Conservation (phyloP, 2,888 invertebrate species). For the Caenorhabditis sp. region DNA sequence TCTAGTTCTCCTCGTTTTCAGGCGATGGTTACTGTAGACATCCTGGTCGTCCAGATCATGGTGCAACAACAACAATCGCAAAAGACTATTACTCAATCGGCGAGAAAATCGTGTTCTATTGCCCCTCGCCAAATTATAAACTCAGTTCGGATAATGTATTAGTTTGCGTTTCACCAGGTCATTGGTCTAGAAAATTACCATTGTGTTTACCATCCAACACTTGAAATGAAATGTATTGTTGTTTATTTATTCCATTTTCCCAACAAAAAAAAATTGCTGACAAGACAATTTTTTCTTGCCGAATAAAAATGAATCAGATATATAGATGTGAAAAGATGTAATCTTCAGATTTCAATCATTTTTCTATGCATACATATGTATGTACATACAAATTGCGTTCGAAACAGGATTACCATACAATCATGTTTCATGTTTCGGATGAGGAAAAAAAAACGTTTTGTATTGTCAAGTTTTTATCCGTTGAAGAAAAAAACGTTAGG, state of each 20-base stretch:
- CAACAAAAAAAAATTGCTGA: not conserved
- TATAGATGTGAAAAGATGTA: not conserved
- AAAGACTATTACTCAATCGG: constrained; percentile 65
- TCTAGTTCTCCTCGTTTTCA: constrained; percentile 21
- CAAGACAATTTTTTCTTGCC: not conserved
- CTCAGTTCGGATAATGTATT: constrained; percentile 63
- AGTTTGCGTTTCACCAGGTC: constrained; percentile 54
- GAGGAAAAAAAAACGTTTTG: too few species aligned
- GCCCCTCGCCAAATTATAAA: constrained; percentile 55
- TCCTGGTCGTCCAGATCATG: constrained; percentile 62
- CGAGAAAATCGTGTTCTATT: constrained; percentile 66
- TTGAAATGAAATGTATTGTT: constrained; percentile 7
- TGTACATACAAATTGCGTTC: not conserved
- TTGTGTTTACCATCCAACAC: constrained; percentile 45
- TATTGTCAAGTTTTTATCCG: not conserved
- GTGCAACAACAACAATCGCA: constrained; percentile 56
- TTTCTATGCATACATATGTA: too few species aligned
- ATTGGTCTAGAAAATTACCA: constrained; percentile 49
- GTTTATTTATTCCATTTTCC: not conserved
- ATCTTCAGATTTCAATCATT: not conserved
- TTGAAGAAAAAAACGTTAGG: not conserved
- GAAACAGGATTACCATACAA: not conserved
- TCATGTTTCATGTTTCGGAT: too few species aligned
- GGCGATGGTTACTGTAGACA: constrained; percentile 54
- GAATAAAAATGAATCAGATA: not conserved